Evolutionary conservation across 2,888 invertebrate genomes (phyloP), one percentile per base, ranked within the genome.

Genomic region (Erebia aethiops): DNA sequence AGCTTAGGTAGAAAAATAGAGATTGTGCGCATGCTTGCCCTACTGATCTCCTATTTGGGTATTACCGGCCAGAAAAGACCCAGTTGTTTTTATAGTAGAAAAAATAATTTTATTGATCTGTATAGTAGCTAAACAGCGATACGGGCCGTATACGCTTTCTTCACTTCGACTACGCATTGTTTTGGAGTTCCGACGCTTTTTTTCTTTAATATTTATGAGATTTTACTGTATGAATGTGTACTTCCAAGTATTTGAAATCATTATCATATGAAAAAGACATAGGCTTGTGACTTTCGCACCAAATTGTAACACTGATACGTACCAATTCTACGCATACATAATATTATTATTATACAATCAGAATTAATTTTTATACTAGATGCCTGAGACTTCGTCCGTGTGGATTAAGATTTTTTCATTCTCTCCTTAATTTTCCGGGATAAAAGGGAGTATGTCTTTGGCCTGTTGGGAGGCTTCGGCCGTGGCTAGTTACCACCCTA

Each of bases 181-280:
- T 58, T 43, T 52, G 35, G 49, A 52, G 54, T 61, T 43, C 21
- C 43, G 1, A 41, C 62, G n/a, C 62, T 26, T 63, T 67, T 56
- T 56, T 62, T 43, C 61, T 69, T 73, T 67, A 67, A 67, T 71
- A 73, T 73, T 74, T 74, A 74, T 74, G 67, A 67, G 71, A 66
- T 63, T 71, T 71, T 70, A 62, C 43, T 60, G 51, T 70, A 65
- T 60, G 52, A 70, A 70, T 71, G 21, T 71, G 16, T 18, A 14
- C 7, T 14, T 62, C 8, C 21, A 18, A 14, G 62, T 46, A 21
- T 43, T 46, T 49, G 46, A 62, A 49, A 62, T 49, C 8, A 62
- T 49, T 26, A 49, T 21, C 46, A 62, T 49, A 46, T n/a, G 21
- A 13, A 62, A 21, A 21, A 11, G 43, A 18, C 13, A 49, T 46